Base-by-base conservation (phyloP, 2,113 vertebrate genomes). In the Noctilio leporinus region DNA sequence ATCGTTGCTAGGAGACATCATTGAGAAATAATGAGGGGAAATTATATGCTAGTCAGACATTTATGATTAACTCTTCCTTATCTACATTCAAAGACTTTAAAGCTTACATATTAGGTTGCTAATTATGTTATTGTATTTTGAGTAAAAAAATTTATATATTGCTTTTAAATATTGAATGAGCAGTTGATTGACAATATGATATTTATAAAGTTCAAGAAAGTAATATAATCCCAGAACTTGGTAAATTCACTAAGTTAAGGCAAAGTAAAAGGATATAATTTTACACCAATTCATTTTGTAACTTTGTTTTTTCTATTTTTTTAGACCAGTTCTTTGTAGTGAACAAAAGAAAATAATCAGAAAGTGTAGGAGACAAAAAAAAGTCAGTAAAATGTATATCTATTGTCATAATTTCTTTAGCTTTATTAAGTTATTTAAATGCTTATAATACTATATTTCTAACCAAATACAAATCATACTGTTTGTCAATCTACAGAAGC, bases 1-100 rank as follows among this genome's bases (percentile, higher is more conserved):
- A 24, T 49, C 89, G 62, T 89, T 97, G 28, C 73, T 95, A 96
- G 69, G 51, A 94, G 57, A 91, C 62, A 86, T 47, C 10, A 47
- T 30, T 51, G 67, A 91, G 35, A 94, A 83, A 76, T 89, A 75
- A 69, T 80, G 91, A 78, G 47, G 30, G 19, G 1, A 78, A 89
- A 84, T 86, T 86, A 51, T 69, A 14, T 33, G 89, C 89, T 83
- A 47, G 8, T 87, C 38, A 87, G 35, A 67, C 40, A 77, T 85
- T 90, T 81, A 10, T 84, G 26, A 90, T 85, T 94, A 69, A 83
- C 57, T 67, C 62, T 64, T 73, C 5, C 38, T 65, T 93, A 59
- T 30, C 80, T 47, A 22, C 2, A 69, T 59, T 85, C 22, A 86
- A 72, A 49, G 49, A 83, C 35, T 62, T 93, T 33, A 51, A 73